Conservation (phyloP, 1,140 invertebrate genomes). For the Drosophila truncata region DNA sequence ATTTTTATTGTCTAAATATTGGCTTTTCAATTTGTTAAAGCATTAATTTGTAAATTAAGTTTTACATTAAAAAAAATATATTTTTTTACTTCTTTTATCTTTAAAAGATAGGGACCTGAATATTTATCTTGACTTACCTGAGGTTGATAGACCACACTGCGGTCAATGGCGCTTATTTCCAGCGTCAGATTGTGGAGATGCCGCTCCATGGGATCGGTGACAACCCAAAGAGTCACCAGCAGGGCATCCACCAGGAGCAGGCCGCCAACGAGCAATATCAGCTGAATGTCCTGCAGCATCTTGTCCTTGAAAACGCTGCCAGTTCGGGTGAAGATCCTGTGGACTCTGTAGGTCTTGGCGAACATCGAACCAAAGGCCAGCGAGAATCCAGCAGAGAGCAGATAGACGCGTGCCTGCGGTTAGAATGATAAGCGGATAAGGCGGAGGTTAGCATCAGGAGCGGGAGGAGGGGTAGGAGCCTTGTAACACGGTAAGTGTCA, state of each 20-base stretch:
- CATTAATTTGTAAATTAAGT: too few species aligned
- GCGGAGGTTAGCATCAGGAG: not conserved
- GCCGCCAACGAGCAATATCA: slow-evolving; percentile 92
- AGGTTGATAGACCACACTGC: slow-evolving; percentile 93
- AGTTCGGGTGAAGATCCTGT: slow-evolving; percentile 92
- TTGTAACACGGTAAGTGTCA: slow-evolving; percentile 26
- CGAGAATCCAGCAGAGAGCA: slow-evolving; percentile 94
- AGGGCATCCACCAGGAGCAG: slow-evolving; percentile 92
- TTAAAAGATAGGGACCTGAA: too few species aligned
- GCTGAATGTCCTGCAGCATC: slow-evolving; percentile 93
- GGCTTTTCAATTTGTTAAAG: too few species aligned
- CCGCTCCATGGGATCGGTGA: slow-evolving; percentile 93
- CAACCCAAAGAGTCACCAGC: slow-evolving; percentile 92
- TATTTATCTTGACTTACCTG: slow-evolving; percentile 87
- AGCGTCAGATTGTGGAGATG: slow-evolving; percentile 93
- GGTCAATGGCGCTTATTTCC: slow-evolving; percentile 91
- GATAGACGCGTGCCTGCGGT: slow-evolving; percentile 92
- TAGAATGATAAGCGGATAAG: not conserved
- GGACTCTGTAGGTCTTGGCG: slow-evolving; percentile 95
- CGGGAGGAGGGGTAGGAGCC: not conserved
- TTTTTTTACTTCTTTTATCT: too few species aligned
- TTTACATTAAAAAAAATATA: too few species aligned
- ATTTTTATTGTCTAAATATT: too few species aligned
- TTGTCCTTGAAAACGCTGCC: slow-evolving; percentile 88
- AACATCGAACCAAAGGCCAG: slow-evolving; percentile 96